These are phyloP conservation scores for Ceratina japonica DNA, from an alignment of 1,140 invertebrate genomes.

Conservation along the genomic window DNA sequence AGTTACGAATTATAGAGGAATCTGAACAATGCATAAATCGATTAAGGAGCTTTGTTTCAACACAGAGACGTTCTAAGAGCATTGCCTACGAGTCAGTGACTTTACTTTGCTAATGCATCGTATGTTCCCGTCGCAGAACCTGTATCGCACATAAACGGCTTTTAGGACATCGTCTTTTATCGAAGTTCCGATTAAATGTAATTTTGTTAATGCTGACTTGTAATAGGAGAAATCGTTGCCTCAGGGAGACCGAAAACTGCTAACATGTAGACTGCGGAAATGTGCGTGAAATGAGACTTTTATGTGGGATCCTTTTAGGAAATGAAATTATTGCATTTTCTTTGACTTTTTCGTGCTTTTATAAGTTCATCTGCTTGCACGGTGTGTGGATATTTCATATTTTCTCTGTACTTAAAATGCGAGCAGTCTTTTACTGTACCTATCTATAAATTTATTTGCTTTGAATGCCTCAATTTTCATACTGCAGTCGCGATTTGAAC, in stretches of 20 bases:
- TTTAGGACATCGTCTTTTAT: not conserved
- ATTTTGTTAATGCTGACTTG: not conserved
- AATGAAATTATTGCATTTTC: no score
- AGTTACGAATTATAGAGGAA: not conserved
- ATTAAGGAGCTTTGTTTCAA: constrained; percentile 12
- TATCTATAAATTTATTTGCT: not conserved
- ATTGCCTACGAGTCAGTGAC: no score
- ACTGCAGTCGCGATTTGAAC: no score
- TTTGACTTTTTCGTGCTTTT: no score
- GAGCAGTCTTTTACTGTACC: not conserved
- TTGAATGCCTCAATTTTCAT: no score
- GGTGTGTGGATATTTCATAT: no score
- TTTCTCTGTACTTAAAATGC: no score
- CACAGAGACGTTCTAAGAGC: not conserved
- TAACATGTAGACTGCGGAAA: no score
- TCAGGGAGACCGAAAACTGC: no score
- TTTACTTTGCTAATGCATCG: not conserved
- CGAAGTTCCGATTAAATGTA: not conserved
- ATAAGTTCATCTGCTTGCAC: no score
- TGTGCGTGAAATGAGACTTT: no score
- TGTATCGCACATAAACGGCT: not conserved
- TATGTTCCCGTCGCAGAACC: not conserved
- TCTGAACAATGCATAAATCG: constrained; percentile 5
- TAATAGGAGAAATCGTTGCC: not conserved
- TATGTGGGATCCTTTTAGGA: no score